phyloP scores from a whole-genome alignment of 2,797 vertebrate species.

The Pangasius larnaudii region DNA sequence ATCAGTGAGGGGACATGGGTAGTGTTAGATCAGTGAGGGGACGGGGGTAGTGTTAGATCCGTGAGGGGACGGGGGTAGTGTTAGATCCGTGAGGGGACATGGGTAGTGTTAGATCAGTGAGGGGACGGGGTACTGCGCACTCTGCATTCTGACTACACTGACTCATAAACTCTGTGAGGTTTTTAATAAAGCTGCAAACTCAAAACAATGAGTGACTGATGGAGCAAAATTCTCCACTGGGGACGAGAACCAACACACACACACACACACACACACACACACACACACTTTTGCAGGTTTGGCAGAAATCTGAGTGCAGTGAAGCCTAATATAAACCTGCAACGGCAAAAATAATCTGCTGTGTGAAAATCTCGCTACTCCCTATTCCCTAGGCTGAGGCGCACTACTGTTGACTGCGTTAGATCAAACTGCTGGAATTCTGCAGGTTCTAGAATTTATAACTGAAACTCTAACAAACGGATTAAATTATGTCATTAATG shows the following conservation, averaged over 20 bases:
- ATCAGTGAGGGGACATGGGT: not conserved
- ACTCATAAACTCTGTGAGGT: not conserved
- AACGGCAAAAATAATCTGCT: slow-evolving; percentile 12
- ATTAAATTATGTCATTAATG: not conserved
- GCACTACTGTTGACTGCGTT: not conserved
- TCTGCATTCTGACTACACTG: not conserved
- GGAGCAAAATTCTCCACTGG: not conserved
- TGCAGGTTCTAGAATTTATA: slow-evolving; percentile 6
- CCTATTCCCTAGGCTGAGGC: not conserved
- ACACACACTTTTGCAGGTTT: slow-evolving; percentile 13
- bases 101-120: not conserved
- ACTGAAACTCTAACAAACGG: not conserved
- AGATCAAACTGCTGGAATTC: not conserved
- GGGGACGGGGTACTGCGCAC: not conserved
- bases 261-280: slow-evolving; percentile 10
- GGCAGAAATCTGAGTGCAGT: not conserved
- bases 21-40: not conserved
- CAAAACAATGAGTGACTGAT: not conserved
- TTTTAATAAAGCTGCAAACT: slow-evolving; percentile 24
- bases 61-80: not conserved
- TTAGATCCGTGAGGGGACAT: not conserved
- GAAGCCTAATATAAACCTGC: slow-evolving; percentile 14
- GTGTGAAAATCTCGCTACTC: not conserved
- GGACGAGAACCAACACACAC: not conserved
- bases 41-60: too few relatives aligned